Evolutionary conservation across 2,888 invertebrate species (phyloP), one percentile per base, ranked within the genome.

Genomic region (Sabatieria punctata): DNA sequence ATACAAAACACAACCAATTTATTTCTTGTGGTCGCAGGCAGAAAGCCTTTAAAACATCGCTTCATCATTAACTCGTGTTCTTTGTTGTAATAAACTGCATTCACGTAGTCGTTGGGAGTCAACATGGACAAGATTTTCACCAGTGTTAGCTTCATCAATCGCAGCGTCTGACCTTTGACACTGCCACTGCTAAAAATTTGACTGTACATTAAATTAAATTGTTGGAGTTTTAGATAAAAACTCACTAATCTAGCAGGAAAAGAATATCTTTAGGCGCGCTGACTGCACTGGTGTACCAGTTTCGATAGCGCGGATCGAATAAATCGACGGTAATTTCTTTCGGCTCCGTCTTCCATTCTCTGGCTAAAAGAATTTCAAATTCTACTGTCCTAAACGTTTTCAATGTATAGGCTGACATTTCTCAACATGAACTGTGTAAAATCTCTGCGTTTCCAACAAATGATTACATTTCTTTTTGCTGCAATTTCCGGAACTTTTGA

Each of bases 241-340:
- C 60, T 52, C 41, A 61, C 61, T 55, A 62, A 51, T 63, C 63
- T 21, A 63, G 44, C 23, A 63, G 48, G 46, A 63, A 63, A 3
- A 63, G 52, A 35, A 63, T 53, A 49, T 63, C 64, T 44, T 58
- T 60, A 8, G 64, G 60, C 11, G 54, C 51, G 2, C 55, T 51
- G 41, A 63, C 60, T 1, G 63, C 55, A 13, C 51, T 51, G 8
- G 56, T 54, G 49, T 62, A 63, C 63, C 63, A 63, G 8, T 59
- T 60, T 2, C 63, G 54, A 41, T 54, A 59, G 23, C 57, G 49
- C 11, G 63, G 61, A 50, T 63, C 63, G 45, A 59, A 63, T 2
- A 63, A 51, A 44, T 63, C 63, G n/a, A 60, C 53, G 1, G 59
- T 59, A 41, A 59, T 58, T 38, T 50, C 2, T 4, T 24, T 11